Conservation (phyloP, 2,888 invertebrate genomes). For the Cheilosia variabilis region DNA sequence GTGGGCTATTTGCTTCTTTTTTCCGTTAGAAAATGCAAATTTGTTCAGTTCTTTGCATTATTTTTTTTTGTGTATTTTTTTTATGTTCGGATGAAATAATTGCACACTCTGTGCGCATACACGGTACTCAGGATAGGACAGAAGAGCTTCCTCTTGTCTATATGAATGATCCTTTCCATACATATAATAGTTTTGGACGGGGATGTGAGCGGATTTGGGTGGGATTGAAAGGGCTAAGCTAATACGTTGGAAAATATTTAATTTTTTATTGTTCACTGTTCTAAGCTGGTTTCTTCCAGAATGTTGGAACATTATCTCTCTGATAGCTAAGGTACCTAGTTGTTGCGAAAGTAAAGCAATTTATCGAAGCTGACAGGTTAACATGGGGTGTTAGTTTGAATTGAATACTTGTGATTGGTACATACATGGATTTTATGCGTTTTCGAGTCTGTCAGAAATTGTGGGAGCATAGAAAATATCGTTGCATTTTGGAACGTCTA, state of each 20-base stretch:
- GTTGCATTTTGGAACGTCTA: too few relatives aligned
- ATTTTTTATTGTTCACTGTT: background rate
- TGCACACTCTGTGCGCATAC: conserved; percentile 47
- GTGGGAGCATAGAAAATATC: too few relatives aligned
- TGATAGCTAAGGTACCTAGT: too few relatives aligned
- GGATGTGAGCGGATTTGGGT: background rate
- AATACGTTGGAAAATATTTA: background rate
- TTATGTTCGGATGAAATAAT: conserved; percentile 52
- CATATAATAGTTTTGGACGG: conserved; percentile 6
- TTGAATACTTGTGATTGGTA: too few relatives aligned
- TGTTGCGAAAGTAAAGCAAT: too few relatives aligned
- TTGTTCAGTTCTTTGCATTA: conserved; percentile 52
- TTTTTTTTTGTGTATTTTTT: conserved; percentile 25
- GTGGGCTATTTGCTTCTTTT: conserved; percentile 42
- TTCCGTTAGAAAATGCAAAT: conserved; percentile 64
- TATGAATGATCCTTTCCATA: conserved; percentile 2
- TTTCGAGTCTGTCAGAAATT: too few relatives aligned
- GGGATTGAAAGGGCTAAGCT: background rate
- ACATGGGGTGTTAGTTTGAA: too few relatives aligned
- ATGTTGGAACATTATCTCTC: too few relatives aligned
- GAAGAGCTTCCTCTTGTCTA: conserved; percentile 17
- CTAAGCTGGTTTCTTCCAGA: too few relatives aligned
- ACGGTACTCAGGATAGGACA: conserved; percentile 2
- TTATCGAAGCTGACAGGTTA: too few relatives aligned
- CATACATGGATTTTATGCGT: too few relatives aligned